A percentile compares a stretch with the other conserved stretches of the same genome.
These are phyloP conservation scores for Apotomis capreana DNA, from an alignment of 2,888 invertebrate species.

Conservation along the genomic window DNA sequence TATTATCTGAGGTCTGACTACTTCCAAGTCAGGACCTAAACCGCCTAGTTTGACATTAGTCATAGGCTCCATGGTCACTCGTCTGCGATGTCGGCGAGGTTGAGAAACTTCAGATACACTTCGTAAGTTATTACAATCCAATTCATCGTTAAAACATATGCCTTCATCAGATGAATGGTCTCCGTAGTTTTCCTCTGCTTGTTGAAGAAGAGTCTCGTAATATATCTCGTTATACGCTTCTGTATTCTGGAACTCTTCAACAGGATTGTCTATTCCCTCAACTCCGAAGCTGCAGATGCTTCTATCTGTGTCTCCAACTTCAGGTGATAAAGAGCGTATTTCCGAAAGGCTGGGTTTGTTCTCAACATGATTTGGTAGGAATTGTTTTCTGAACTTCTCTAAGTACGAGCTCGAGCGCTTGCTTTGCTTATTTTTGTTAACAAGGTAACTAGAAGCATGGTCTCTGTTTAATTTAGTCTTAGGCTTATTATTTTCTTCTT, in stretches of 20 bases:
- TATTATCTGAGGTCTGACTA: slow-evolving; percentile 73
- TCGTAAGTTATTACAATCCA: slow-evolving; percentile 57
- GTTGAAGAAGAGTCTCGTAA: slow-evolving; percentile 69
- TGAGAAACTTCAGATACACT: slow-evolving; percentile 73
- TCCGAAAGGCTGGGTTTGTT: slow-evolving; percentile 53
- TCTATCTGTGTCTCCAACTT: slow-evolving; percentile 75
- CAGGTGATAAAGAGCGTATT: slow-evolving; percentile 72
- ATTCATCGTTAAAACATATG: slow-evolving; percentile 52
- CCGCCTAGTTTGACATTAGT: slow-evolving; percentile 71
- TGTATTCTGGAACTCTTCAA: slow-evolving; percentile 67
- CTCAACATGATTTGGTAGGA: slow-evolving; percentile 51
- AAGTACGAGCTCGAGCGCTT: slow-evolving; percentile 62
- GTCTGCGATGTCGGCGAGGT: slow-evolving; percentile 56
- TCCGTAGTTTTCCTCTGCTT: slow-evolving; percentile 57
- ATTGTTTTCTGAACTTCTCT: slow-evolving; percentile 73
- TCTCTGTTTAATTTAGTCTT: slow-evolving; percentile 51
- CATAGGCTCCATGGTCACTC: slow-evolving; percentile 59
- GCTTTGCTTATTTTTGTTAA: slow-evolving; percentile 61
- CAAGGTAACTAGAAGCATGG: slow-evolving; percentile 60
- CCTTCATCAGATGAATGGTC: slow-evolving; percentile 64
- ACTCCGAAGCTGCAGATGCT: slow-evolving; percentile 63
- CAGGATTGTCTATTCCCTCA: slow-evolving; percentile 53
- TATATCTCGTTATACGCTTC: slow-evolving; percentile 77
- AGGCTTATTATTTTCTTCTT: slow-evolving; percentile 44
- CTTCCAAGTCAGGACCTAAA: slow-evolving; percentile 73